Conservation (phyloP, 2,888 invertebrate species). For the Brachyptera putata region DNA sequence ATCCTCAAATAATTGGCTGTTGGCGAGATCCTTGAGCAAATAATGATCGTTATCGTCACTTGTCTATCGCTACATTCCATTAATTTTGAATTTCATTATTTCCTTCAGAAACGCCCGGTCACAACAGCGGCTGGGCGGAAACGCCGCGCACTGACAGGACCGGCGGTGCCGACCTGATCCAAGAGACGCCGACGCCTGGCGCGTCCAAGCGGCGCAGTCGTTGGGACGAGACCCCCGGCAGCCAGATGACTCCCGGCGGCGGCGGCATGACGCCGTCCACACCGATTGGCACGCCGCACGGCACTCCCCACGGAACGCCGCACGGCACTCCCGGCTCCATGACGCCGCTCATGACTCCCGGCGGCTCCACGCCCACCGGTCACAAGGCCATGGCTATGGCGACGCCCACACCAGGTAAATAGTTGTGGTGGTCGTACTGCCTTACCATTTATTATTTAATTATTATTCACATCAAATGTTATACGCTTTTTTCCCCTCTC, state of each 20-base stretch:
- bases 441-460: no score
- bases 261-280: conserved; percentile 57
- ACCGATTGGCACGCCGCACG: conserved; percentile 62
- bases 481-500: no score
- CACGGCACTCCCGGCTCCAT: conserved; percentile 58
- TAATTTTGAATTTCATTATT: no score
- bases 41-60: no score
- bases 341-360: conserved; percentile 69
- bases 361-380: conserved; percentile 82
- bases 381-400: conserved; percentile 98
- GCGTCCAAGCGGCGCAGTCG: conserved; percentile 92
- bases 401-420: conserved; percentile 85
- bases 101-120: conserved; percentile 85
- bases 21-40: no score
- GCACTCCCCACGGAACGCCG: conserved; percentile 68
- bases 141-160: conserved; percentile 94
- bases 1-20: no score
- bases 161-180: conserved; percentile 63
- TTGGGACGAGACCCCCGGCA: conserved; percentile 97
- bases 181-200: conserved; percentile 92
- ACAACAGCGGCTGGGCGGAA: conserved; percentile 97
- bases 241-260: conserved; percentile 46
- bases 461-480: no score
- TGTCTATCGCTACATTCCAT: no score
- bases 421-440: background rate